These are phyloP conservation scores for Morone chrysops DNA, from an alignment of 2,113 vertebrate genomes.

Conservation along the genomic window DNA sequence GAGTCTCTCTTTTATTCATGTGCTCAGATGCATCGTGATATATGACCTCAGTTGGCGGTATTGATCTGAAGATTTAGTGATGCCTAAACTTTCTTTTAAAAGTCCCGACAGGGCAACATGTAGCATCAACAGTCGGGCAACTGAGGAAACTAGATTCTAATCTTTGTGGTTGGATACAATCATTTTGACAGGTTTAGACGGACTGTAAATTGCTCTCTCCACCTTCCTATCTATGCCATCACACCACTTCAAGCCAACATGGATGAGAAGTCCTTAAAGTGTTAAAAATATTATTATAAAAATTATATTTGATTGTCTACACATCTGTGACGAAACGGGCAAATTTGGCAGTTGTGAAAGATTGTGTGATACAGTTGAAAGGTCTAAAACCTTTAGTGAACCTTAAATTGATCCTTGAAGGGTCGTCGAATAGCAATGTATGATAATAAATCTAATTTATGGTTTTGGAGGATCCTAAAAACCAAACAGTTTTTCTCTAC, in stretches of 20 bases:
- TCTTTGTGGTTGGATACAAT: neutral
- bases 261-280: neutral
- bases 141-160: neutral
- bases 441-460: neutral
- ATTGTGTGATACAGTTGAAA: too few relatives aligned
- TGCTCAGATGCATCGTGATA: constrained; percentile 4
- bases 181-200: neutral
- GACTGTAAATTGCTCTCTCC: neutral
- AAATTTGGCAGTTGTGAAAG: neutral
- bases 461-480: neutral
- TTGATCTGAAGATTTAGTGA: constrained; percentile 28
- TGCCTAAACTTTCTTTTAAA: neutral
- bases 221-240: neutral
- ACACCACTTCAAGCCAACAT: neutral
- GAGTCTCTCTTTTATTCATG: constrained; percentile 10
- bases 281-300: too few relatives aligned
- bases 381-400: too few relatives aligned
- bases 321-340: neutral
- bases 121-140: neutral
- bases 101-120: neutral
- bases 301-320: neutral
- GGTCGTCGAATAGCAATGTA: neutral
- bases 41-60: neutral
- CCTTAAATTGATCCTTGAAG: neutral
- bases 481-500: too few relatives aligned